phyloP scores from a whole-genome alignment of 1,140 invertebrate species.

The Bradysia coprophila region DNA sequence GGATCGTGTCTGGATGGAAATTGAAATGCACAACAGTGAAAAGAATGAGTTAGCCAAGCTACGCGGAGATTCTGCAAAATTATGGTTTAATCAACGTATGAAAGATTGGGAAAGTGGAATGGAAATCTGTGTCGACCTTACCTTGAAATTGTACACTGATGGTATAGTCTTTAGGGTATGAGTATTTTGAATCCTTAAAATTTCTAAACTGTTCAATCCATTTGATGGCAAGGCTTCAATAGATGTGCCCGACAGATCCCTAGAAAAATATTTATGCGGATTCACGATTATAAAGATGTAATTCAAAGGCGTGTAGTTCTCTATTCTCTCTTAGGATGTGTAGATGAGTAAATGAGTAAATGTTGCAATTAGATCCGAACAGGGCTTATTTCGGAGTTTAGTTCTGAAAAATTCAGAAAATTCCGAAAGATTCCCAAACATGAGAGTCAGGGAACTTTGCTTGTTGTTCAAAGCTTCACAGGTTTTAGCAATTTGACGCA shows the following conservation, averaged over 20 bases:
- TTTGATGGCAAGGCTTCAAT: conserved; percentile 50
- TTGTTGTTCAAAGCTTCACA: too few species aligned
- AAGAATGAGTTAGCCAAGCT: conserved; percentile 60
- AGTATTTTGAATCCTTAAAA: conserved; percentile 49
- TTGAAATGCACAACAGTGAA: conserved; percentile 79
- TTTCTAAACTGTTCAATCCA: conserved; percentile 51
- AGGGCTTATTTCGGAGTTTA: too few species aligned
- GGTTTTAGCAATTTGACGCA: too few species aligned
- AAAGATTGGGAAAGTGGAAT: not conserved
- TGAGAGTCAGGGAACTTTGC: too few species aligned
- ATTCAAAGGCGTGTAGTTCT: too few species aligned
- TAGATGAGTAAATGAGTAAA: too few species aligned
- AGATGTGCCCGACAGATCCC: conserved; percentile 54
- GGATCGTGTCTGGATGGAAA: conserved; percentile 63
- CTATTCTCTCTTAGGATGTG: too few species aligned
- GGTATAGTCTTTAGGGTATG: conserved; percentile 59
- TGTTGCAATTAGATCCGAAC: too few species aligned
- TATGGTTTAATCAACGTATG: not conserved
- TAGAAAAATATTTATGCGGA: conserved; percentile 22
- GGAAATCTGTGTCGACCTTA: conserved; percentile 15
- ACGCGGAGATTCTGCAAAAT: conserved; percentile 26
- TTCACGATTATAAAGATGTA: not conserved
- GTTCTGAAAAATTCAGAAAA: too few species aligned
- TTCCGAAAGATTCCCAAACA: not conserved
- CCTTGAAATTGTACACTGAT: conserved; percentile 59